Evolutionary conservation across 1,140 invertebrate species (phyloP), one percentile per base, ranked within the genome.

Genomic region (Gonatopus flavifemur): DNA sequence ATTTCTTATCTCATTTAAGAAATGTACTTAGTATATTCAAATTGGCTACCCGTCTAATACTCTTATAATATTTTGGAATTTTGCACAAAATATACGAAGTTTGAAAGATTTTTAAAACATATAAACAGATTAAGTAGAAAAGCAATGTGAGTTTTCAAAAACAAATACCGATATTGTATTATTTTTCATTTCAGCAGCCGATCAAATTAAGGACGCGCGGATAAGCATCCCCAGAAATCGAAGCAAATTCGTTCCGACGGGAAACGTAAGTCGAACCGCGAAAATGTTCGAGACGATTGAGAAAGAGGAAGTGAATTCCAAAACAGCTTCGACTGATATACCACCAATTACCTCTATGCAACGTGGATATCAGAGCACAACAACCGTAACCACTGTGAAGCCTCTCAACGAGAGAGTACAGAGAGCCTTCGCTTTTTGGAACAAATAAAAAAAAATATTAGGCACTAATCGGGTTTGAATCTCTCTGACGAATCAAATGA

Each of bases 391-490:
- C 0, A 18, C 50, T 10, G 40, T 48, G 10, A 70, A 75, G 48
- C 54, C 63, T 1, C 59, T 68, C 9, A 74, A 69, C 30, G 73
- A 76, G 9, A 67, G 66, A 32, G 67, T 77, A 38, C 72, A 75
- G 20, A 67, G 71, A 51, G 74, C 70, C 2, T 74, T 78, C 32
- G 73, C 67, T 5, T 78, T 77, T 56, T 78, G 76, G 76, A 78
- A 78, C 25, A 76, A 78, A 33, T 76, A 61, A 64, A 37, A n/a
- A n/a, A n/a, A n/a, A n/a, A n/a, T n/a, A n/a, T n/a, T n/a, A n/a
- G n/a, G n/a, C 10, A 33, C 5, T 4, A 33, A 15, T 33, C 15
- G 4, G 5, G 10, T 8, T 33, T 4, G 9, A 15, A 33, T 28
- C 6, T 6, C 25, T 28, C 6, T 7, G 25, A 7, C 25, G 12